Conservation (phyloP, 2,888 invertebrate species). For the Ceriagrion tenellum region DNA sequence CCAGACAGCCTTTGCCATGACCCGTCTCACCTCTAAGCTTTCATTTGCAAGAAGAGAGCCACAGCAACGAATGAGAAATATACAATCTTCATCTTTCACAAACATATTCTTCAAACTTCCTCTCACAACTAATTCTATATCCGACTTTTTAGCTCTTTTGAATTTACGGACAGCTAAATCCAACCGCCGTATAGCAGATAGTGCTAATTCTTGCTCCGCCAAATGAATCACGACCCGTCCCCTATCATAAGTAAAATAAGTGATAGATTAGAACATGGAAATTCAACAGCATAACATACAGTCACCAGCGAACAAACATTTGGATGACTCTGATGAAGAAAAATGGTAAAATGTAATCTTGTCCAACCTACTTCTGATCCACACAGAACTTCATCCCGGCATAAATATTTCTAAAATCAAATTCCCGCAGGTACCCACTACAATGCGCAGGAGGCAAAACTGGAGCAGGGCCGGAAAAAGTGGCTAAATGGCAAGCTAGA, state of each 20-base stretch:
- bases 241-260: not conserved
- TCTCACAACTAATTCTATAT: constrained; percentile 20
- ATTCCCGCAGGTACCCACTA: not conserved
- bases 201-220: constrained; percentile 9
- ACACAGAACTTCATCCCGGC: not conserved
- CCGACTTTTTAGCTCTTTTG: constrained; percentile 24
- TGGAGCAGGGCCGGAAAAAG: not conserved
- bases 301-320: no score
- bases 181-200: constrained; percentile 20
- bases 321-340: not conserved
- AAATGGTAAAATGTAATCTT: not conserved
- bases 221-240: not conserved
- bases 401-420: not conserved
- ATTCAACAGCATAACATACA: no score
- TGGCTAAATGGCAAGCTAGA: not conserved
- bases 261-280: no score
- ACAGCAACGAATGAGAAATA: constrained; percentile 81
- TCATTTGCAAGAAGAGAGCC: constrained; percentile 81
- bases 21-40: constrained; percentile 77
- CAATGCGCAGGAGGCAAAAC: not conserved
- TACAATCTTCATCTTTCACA: constrained; percentile 72
- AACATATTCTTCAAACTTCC: constrained; percentile 21
- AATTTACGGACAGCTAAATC: constrained; percentile 22
- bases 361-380: not conserved
- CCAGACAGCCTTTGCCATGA: constrained; percentile 81